Base-by-base conservation (phyloP, 2,113 vertebrate species). In the Aspiorhynchus laticeps region DNA sequence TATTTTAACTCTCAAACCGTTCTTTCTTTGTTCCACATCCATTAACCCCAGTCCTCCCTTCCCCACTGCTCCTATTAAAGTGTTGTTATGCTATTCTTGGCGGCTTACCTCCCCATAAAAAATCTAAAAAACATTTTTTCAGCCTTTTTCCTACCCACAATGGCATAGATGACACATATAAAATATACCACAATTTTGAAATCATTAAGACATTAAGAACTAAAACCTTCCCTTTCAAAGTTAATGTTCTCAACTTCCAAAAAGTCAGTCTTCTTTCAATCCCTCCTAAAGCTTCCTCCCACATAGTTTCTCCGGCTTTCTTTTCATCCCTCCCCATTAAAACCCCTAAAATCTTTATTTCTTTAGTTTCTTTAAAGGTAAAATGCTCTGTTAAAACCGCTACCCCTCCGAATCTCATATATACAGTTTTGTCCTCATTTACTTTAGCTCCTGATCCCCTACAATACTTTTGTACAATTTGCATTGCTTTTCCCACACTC, bases 71-170 rank as follows among this genome's bases (percentile, higher is more conserved):
- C 81, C 81, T 17, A 84, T 84, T 21, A 56, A 14, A 5, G 65
- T 76, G 0, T 76, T 71, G 14, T 71, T 71, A 28, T 3, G 80
- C 80, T 31, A 82, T 82, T 43, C 63, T 82, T 53, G 48, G 48
- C 1, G 15, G 48, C 15, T 19, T 53, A 1, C 48, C 48, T 5
- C 19, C 48, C 48, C 48, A 53, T 53, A 53, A 53, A 6, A 53
- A 12, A 51, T 33, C 2, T 24, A 43, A 48, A 71, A 21, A 46
- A 51, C 61, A 19, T 15, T 43, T 83, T 51, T 48, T 71, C 17
- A 75, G 38, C 36, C 73, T 75, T 43, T 75, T 41, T n/a, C 46
- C 73, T n/a, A 9, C 11, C 73, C 73, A 75, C 21, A 75, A n/a
- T 0, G 38, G 21, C 73, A 75, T 71, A 21, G 15, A 33, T 31